A percentile compares a stretch with the other conserved stretches of the same genome.
Evolutionary conservation across 2,888 invertebrate genomes (phyloP).

Genomic region (Clusia tigrina): DNA sequence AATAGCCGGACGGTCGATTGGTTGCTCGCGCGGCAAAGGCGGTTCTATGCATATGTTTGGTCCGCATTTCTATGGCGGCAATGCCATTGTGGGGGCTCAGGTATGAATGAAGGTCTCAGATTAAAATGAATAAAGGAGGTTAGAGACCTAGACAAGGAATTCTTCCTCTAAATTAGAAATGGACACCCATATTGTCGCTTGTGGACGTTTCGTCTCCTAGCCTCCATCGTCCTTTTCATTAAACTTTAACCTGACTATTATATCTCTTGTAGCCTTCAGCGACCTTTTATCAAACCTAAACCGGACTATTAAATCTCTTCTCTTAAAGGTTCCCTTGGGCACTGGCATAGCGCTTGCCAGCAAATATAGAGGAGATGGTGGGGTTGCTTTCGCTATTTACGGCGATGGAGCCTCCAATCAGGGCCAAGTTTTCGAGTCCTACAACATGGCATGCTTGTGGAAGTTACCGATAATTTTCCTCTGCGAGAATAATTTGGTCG

Average conservation of each 20-base stretch:
- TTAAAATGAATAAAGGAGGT: too few species aligned
- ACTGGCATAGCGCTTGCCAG: conserved; percentile 92
- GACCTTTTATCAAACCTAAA: too few species aligned
- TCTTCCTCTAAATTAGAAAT: too few species aligned
- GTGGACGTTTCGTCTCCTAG: too few species aligned
- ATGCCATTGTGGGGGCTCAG: conserved; percentile 99
- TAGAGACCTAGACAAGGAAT: too few species aligned
- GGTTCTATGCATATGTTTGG: conserved; percentile 99
- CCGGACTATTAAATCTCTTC: not conserved
- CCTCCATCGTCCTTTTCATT: too few species aligned
- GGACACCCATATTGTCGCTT: too few species aligned
- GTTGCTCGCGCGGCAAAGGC: conserved; percentile 95
- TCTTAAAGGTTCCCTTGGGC: conserved; percentile 84
- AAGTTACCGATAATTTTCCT: conserved; percentile 91
- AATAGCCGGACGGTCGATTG: conserved; percentile 85
- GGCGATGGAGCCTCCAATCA: conserved; percentile 96
- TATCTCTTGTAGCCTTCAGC: too few species aligned
- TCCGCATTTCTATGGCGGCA: conserved; percentile 93
- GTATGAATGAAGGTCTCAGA: too few species aligned
- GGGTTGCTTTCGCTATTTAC: conserved; percentile 87
- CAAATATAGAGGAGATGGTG: conserved; percentile 86
- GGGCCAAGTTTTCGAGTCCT: conserved; percentile 90
- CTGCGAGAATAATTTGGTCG: conserved; percentile 98
- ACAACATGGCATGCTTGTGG: conserved; percentile 97
- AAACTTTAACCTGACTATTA: too few species aligned